These are phyloP conservation scores for Lineus longissimus DNA, from an alignment of 1,140 invertebrate species.

Conservation along the genomic window DNA sequence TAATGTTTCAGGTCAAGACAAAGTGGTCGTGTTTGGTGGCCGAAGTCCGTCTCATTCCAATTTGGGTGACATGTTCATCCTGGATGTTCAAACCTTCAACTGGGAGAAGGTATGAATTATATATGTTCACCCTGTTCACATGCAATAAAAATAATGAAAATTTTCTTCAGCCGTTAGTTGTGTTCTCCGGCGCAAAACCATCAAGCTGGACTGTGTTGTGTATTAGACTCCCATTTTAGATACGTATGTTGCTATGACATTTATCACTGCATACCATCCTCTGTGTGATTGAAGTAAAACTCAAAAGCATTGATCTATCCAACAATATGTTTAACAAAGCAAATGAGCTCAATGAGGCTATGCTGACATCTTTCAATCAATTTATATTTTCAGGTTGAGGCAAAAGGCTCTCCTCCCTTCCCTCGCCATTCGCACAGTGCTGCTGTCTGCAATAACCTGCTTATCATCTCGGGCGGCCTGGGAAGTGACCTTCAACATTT, in stretches of 20 bases:
- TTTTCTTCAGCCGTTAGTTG: not conserved
- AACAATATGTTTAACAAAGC: too few species aligned
- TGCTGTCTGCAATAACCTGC: conserved; percentile 29
- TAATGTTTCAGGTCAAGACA: conserved; percentile 27
- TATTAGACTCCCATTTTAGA: too few species aligned
- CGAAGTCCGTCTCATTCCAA: conserved; percentile 25
- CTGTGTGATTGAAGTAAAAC: too few species aligned
- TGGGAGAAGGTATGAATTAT: conserved; percentile 35
- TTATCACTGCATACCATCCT: too few species aligned
- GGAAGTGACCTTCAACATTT: conserved; percentile 35
- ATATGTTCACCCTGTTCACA: too few species aligned
- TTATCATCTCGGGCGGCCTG: conserved; percentile 53
- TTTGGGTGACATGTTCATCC: conserved; percentile 33
- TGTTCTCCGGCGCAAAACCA: too few species aligned
- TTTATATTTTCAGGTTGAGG: conserved; percentile 4
- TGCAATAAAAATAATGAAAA: conserved; percentile 15
- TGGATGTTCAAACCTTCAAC: conserved; percentile 27
- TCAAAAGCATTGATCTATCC: too few species aligned
- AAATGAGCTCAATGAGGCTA: too few species aligned
- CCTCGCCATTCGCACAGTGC: conserved; percentile 48
- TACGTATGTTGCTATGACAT: too few species aligned
- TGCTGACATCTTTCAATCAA: too few species aligned
- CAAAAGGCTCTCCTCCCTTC: conserved; percentile 19
- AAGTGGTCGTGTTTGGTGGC: conserved; percentile 47
- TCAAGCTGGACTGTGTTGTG: too few species aligned